phyloP scores from a whole-genome alignment of 2,888 invertebrate genomes.

The Ommatoiulus sabulosus region DNA sequence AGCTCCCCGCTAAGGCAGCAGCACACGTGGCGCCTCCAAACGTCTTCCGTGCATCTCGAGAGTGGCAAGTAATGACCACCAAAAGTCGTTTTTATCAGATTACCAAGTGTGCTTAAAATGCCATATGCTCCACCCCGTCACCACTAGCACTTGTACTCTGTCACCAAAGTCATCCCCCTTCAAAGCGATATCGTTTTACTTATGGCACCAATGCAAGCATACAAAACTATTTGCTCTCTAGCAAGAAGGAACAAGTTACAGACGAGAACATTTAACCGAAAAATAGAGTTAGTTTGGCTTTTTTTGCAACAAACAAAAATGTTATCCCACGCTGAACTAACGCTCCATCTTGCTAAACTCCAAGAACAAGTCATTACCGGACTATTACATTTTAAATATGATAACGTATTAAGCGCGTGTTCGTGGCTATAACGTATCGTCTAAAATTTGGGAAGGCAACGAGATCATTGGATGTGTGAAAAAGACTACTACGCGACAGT shows the following conservation, averaged over 20 bases:
- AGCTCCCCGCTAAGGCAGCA: background rate
- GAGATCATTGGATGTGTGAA: too few species aligned
- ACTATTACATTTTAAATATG: background rate
- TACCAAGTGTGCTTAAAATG: constrained; percentile 30
- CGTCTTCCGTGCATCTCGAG: background rate
- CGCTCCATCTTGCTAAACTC: background rate
- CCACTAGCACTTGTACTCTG: background rate
- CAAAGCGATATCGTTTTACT: background rate
- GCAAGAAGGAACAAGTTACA: background rate
- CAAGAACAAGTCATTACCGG: background rate
- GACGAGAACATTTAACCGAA: background rate
- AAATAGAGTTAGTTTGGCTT: background rate
- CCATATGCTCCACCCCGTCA: background rate
- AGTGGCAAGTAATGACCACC: constrained; percentile 22
- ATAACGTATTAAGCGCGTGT: background rate
- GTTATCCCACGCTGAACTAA: background rate
- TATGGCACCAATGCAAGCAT: background rate
- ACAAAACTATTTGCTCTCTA: constrained; percentile 7
- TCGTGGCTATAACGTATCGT: background rate
- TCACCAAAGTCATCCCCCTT: background rate
- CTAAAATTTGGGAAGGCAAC: background rate
- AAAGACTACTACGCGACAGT: too few species aligned
- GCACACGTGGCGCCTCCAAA: constrained; percentile 30
- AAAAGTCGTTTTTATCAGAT: constrained; percentile 29
- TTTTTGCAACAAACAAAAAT: background rate